These are phyloP conservation scores for Eclectus roratus DNA, from an alignment of 2,113 vertebrate genomes.

Conservation along the genomic window DNA sequence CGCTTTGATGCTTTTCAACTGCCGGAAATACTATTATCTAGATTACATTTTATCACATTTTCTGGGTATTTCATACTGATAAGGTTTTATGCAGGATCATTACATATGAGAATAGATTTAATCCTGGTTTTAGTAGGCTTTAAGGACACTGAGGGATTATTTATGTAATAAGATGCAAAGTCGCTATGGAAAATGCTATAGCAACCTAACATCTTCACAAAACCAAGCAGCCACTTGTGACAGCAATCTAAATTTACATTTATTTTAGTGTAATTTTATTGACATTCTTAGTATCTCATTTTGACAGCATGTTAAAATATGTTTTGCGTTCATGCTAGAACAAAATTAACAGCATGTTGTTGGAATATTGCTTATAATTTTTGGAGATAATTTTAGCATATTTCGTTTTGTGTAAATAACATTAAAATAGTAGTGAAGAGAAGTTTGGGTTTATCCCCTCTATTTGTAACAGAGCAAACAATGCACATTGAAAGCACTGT, in stretches of 20 bases:
- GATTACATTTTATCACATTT: constrained; percentile 70
- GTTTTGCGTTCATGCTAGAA: constrained; percentile 66
- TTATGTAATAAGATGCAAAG: constrained; percentile 82
- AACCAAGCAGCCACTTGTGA: constrained; percentile 81
- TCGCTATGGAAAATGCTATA: constrained; percentile 83
- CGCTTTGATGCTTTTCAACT: background rate
- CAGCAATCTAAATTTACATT: constrained; percentile 82
- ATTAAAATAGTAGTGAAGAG: background rate
- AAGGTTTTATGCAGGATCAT: constrained; percentile 74
- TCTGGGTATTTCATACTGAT: constrained; percentile 71
- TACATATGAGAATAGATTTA: constrained; percentile 75
- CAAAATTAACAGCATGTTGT: constrained; percentile 74
- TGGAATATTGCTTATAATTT: constrained; percentile 67
- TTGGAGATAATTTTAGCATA: constrained; percentile 36
- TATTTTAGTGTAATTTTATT: constrained; percentile 82
- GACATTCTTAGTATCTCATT: constrained; percentile 75
- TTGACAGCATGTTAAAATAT: constrained; percentile 82
- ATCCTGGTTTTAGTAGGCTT: constrained; percentile 78
- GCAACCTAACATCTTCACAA: constrained; percentile 79
- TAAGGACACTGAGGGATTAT: constrained; percentile 79
- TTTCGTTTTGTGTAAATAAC: constrained; percentile 53
- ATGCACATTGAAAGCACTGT: background rate
- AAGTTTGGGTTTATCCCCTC: background rate
- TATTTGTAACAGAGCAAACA: background rate
- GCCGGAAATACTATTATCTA: constrained; percentile 62